These are phyloP conservation scores for Hoplodrina blanda DNA, from an alignment of 2,888 invertebrate genomes.

Conservation along the genomic window DNA sequence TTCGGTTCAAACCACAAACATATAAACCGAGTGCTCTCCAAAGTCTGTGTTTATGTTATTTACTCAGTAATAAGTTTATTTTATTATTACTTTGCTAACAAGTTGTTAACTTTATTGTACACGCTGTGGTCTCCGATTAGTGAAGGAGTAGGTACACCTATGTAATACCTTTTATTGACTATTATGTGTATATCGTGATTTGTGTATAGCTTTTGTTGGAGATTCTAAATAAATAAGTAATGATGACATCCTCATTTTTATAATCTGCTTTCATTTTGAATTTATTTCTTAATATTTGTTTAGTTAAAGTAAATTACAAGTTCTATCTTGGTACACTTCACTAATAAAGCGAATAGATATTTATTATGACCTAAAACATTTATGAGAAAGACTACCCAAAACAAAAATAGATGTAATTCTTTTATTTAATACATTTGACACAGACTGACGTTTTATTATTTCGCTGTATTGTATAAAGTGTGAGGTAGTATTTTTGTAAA, in stretches of 20 bases:
- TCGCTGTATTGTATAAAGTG: background rate
- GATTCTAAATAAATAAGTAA: too few relatives aligned
- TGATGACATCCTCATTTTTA: too few relatives aligned
- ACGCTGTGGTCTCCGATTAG: too few relatives aligned
- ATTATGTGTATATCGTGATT: too few relatives aligned
- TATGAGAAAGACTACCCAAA: background rate
- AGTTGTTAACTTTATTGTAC: too few relatives aligned
- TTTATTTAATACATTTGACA: background rate
- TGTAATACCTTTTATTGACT: too few relatives aligned
- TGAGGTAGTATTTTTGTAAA: background rate
- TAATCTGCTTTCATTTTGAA: background rate
- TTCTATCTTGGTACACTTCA: background rate
- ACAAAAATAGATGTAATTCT: too few relatives aligned
- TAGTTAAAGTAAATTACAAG: background rate
- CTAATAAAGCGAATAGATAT: background rate
- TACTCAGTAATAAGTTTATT: background rate
- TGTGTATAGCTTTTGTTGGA: too few relatives aligned
- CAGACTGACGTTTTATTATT: conserved; percentile 1
- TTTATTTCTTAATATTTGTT: background rate
- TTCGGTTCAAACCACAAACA: conserved; percentile 31
- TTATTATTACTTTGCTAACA: too few relatives aligned
- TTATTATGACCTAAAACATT: background rate
- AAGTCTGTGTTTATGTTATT: conserved; percentile 23
- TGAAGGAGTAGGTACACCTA: too few relatives aligned
- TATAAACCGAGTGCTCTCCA: conserved; percentile 24